A percentile compares a stretch with the other conserved stretches of the same genome.
Evolutionary conservation across 1,140 invertebrate genomes (phyloP).

Genomic region (Drosophila biarmipes): DNA sequence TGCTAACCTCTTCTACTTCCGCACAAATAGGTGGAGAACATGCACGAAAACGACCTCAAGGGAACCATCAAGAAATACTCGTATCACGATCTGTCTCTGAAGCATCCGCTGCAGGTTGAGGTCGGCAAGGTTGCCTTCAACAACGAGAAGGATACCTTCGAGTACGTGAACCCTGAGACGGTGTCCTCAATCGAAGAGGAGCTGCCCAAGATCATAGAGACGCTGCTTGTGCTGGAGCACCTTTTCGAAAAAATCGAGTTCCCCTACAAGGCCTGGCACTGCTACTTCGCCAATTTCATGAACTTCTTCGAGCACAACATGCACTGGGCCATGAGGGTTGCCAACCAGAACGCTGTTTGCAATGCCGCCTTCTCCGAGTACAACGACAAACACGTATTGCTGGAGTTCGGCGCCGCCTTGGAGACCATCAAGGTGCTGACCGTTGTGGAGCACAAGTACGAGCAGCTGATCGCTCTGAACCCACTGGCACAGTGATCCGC

Average conservation of each 20-base stretch:
- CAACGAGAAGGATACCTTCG: neutral
- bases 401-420: conserved; percentile 5
- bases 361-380: neutral
- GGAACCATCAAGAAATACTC: neutral
- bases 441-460: conserved; percentile 31
- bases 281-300: neutral
- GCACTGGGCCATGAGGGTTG: neutral
- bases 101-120: conserved; percentile 32
- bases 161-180: neutral
- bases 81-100: neutral
- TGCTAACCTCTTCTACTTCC: neutral
- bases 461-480: neutral
- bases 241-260: neutral
- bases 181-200: conserved; percentile 1
- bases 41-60: neutral
- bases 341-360: neutral
- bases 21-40: conserved; percentile 1
- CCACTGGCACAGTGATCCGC: neutral
- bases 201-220: conserved; percentile 22
- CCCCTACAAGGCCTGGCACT: neutral
- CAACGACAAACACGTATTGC: rapidly evolving
- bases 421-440: conserved; percentile 40
- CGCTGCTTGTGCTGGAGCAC: conserved; percentile 17
- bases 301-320: conserved; percentile 35
- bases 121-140: neutral